phyloP scores from a whole-genome alignment of 2,888 invertebrate genomes.

The Physocephala rufipes region DNA sequence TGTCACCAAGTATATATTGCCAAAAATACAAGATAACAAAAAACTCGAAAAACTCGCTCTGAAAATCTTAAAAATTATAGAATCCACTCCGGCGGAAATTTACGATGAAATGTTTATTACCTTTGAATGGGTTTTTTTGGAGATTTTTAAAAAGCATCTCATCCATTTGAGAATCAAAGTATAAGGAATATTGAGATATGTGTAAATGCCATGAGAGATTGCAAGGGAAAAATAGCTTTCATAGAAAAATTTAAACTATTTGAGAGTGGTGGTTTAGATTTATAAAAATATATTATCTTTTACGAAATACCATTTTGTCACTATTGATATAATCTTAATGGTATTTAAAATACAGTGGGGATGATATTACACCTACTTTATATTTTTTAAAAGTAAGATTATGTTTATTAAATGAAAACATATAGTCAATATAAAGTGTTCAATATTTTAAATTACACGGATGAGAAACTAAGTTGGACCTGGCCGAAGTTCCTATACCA shows the following conservation, averaged over 20 bases:
- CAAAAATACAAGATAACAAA: conserved; percentile 48
- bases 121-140: conserved; percentile 51
- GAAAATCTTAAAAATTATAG: conserved; percentile 53
- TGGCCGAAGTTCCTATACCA: no score
- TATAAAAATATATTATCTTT: no score
- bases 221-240: conserved; percentile 53
- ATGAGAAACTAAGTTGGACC: no score
- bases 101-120: conserved; percentile 55
- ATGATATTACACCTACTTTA: no score
- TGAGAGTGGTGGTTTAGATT: conserved; percentile 43
- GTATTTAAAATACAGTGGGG: no score
- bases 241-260: conserved; percentile 50
- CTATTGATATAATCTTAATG: no score
- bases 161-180: conserved; percentile 46
- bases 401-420: no score
- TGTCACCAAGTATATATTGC: conserved; percentile 51
- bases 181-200: conserved; percentile 47
- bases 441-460: no score
- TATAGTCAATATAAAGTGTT: no score
- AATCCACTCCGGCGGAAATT: conserved; percentile 48
- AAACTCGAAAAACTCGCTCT: conserved; percentile 50
- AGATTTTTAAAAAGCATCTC: conserved; percentile 48
- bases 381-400: no score
- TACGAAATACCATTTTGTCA: no score
- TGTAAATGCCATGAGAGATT: conserved; percentile 50